Percentiles rank a stretch among this genome's conserved stretches.
phyloP scores from a whole-genome alignment of 2,888 invertebrate genomes.

The Synanthedon tipuliformis region DNA sequence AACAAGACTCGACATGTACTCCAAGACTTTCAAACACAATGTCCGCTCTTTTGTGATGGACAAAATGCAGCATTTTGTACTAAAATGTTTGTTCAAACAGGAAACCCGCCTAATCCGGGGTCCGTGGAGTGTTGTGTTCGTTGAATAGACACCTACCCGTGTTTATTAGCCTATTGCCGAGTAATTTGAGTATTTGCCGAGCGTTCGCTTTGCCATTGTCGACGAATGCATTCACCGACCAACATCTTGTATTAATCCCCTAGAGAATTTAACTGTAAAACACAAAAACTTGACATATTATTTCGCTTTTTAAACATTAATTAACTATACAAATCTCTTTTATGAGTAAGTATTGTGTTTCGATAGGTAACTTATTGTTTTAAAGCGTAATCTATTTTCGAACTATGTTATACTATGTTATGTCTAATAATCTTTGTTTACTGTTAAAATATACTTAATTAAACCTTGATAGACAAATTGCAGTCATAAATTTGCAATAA shows the following conservation, averaged over 20 bases:
- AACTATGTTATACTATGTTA: too few species aligned
- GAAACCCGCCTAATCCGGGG: conserved; percentile 21
- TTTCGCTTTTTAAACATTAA: neutral
- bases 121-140: conserved; percentile 7
- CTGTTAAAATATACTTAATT: too few species aligned
- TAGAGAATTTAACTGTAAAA: too few species aligned
- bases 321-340: neutral
- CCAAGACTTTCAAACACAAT: neutral
- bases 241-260: too few species aligned
- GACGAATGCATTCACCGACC: too few species aligned
- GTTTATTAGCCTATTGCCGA: conserved; percentile 33
- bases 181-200: conserved; percentile 32
- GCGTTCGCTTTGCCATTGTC: neutral
- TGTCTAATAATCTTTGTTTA: too few species aligned
- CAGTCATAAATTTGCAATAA: too few species aligned
- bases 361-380: neutral
- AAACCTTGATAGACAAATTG: too few species aligned
- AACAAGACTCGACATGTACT: neutral
- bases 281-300: too few species aligned
- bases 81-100: conserved; percentile 43
- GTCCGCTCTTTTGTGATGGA: neutral
- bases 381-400: neutral
- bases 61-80: conserved; percentile 11
- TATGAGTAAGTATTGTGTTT: neutral
- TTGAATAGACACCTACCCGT: conserved; percentile 17